Base-by-base conservation (phyloP, 2,888 invertebrate species). In the Pediacus dermestoides region DNA sequence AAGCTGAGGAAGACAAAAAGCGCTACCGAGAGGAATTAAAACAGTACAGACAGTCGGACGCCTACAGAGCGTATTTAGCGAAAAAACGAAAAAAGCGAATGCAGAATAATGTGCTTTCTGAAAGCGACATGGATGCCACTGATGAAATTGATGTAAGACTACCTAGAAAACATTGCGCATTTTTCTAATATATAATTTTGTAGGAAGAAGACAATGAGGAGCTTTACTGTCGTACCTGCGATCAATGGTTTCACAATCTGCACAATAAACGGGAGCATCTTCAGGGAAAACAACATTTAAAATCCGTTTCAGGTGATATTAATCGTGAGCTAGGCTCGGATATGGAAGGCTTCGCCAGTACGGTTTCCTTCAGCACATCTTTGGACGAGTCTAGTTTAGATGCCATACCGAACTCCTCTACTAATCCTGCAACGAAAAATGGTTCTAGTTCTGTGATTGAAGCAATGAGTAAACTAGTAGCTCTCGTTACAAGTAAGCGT, bases 201-300 rank as follows among this genome's bases (percentile, higher is more conserved):
- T 53, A 77, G 75, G 76, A 75, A 50, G 75, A 75, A 60, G 74
- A 74, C 49, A 71, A 72, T 52, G 73, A 74, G 54, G 75, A 76
- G 52, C 60, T 77, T 28, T 75, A 76, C 54, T 78, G 78, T 55
- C 67, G 74, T 39, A 72, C 74, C 2, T 78, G 78, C 58, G 74
- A 77, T 55, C 74, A 75, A 52, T 75, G 74, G 68, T 78, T 78
- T 55, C 74, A 73, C 42, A 74, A 74, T 44, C 57, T 74, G 22
- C 77, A 77, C 54, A 77, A 78, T 57, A 77, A 77, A 57, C 68
- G 72, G 36, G 77, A 77, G 50, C 78, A 78, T 60, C 63, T 77
- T 48, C 73, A 74, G 56, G 76, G 77, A 4, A 65, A 72, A 42
- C 74, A 74, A 45, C 78, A 78, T 59, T 65, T 75, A 32, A 73